These are phyloP conservation scores for Macaria notata DNA, from an alignment of 2,888 invertebrate species.

Conservation along the genomic window DNA sequence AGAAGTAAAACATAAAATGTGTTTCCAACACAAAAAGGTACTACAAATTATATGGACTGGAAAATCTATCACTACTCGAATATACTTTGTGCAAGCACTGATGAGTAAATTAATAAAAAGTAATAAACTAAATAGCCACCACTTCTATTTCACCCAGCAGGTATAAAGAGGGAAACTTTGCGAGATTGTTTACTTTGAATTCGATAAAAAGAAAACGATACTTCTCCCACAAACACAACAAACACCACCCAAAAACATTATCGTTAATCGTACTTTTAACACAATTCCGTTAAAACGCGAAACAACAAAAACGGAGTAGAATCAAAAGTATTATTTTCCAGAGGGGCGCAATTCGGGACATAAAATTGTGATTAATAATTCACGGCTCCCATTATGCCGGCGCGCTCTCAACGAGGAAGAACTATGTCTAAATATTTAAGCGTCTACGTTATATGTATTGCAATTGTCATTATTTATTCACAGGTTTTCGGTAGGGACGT, in stretches of 20 bases:
- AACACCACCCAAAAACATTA: background rate
- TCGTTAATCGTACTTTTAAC: too few relatives aligned
- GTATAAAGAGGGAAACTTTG: too few relatives aligned
- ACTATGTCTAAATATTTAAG: conserved; percentile 70
- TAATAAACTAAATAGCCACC: too few relatives aligned
- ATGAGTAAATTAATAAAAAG: too few relatives aligned
- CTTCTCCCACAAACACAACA: background rate
- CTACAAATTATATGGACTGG: too few relatives aligned
- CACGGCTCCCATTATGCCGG: conserved; percentile 68
- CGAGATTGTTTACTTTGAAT: background rate
- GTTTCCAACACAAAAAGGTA: too few relatives aligned
- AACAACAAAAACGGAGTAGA: conserved; percentile 35
- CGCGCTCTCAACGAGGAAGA: conserved; percentile 31
- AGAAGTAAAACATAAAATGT: too few relatives aligned
- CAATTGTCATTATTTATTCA: conserved; percentile 79
- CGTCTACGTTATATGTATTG: conserved; percentile 77
- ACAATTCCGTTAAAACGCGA: conserved; percentile 3
- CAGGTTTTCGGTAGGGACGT: conserved; percentile 59
- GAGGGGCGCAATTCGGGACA: conserved; percentile 61
- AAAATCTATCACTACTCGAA: too few relatives aligned
- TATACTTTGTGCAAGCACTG: too few relatives aligned
- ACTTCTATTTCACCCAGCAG: too few relatives aligned
- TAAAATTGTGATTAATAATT: conserved; percentile 78
- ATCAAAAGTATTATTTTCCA: conserved; percentile 70
- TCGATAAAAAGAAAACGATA: background rate